Base-by-base conservation (phyloP, 2,113 vertebrate species). In the Cacatua alba region DNA sequence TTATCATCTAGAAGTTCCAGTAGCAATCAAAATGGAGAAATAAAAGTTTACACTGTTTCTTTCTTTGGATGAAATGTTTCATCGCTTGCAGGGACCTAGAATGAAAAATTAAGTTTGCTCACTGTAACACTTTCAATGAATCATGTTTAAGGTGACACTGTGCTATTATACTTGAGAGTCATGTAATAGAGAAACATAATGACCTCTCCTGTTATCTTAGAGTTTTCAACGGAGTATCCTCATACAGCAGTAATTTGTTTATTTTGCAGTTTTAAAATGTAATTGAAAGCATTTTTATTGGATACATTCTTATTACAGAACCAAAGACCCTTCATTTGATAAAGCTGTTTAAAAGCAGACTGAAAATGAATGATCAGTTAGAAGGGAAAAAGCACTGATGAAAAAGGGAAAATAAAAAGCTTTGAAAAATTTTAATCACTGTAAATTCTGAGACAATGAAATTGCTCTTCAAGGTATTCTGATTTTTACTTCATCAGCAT, bases 231-330 rank as follows among this genome's bases (percentile, higher is more conserved):
- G 37, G 92, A 87, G 18, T 82, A 77, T 82, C 95, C 74, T 96
- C 37, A 77, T 71, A 70, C 15, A 93, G 71, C 62, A 64, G 76
- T 86, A 92, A 94, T 96, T 94, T 95, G 43, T 67, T 78, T 78
- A 92, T 78, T 97, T 93, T 95, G 79, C 88, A 91, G 52, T 93
- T 94, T 95, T 70, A 96, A 94, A 93, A 90, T 74, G 76, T 90
- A 95, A 86, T 86, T 68, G 87, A 94, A 82, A 86, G 77, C 84
- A 89, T 94, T 96, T 95, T 94, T 92, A 94, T 85, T 86, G 72
- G 57, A 28, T 55, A 81, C 48, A 43, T 74, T 95, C 76, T 95
- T 84, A 92, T 96, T 94, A 94, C 90, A 93, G 48, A 92, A 57
- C 43, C 77, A 82, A 85, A 43, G 28, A 86, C 60, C 57, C 35